Conservation (phyloP, 2,888 invertebrate genomes). For the Incurvaria masculella region DNA sequence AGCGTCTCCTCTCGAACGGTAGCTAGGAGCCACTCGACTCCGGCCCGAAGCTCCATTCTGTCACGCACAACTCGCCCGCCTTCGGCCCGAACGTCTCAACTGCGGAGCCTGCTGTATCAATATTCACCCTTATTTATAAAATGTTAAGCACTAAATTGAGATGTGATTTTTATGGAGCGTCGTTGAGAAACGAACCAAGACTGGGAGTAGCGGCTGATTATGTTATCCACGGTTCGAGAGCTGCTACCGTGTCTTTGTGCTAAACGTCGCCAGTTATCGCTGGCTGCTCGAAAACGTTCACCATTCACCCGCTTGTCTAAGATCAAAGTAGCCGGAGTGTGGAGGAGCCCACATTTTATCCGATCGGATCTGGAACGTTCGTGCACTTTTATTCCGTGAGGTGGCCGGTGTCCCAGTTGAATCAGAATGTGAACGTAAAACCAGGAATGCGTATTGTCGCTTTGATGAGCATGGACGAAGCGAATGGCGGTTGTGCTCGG, state of each 20-base stretch:
- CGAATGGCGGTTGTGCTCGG: not conserved
- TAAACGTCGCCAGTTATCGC: not conserved
- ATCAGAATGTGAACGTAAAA: not conserved
- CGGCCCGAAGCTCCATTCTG: slow-evolving; percentile 24
- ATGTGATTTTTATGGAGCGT: too few species aligned
- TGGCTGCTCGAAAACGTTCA: not conserved
- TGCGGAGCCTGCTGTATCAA: not conserved
- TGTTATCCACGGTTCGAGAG: not conserved
- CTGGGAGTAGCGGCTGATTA: not conserved
- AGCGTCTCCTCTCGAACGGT: not conserved
- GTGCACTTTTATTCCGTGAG: not conserved
- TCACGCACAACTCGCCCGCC: slow-evolving; percentile 20
- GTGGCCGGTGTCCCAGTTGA: not conserved
- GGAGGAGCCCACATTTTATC: too few species aligned
- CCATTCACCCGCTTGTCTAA: not conserved
- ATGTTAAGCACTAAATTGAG: not conserved
- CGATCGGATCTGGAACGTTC: too few species aligned
- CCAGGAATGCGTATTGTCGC: not conserved
- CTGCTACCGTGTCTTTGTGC: not conserved
- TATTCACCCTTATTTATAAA: not conserved
- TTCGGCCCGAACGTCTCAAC: not conserved
- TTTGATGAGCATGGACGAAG: not conserved
- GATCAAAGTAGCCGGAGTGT: not conserved
- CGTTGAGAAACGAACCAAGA: too few species aligned
- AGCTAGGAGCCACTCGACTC: slow-evolving; percentile 21